phyloP scores from a whole-genome alignment of 2,888 invertebrate genomes.

The Agrilus biguttatus region DNA sequence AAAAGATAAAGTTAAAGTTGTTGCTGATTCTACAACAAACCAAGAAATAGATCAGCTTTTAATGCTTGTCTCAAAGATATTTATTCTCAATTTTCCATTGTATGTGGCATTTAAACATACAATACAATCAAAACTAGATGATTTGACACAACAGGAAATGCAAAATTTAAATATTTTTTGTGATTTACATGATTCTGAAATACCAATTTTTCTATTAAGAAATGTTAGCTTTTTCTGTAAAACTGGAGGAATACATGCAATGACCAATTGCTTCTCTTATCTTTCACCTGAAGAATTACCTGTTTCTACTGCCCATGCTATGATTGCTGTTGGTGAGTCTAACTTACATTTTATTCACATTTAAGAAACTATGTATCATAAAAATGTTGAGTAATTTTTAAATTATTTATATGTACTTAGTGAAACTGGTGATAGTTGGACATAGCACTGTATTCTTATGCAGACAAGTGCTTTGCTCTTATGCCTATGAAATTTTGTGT shows the following conservation, averaged over 20 bases:
- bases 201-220: constrained; percentile 75
- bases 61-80: constrained; percentile 75
- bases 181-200: constrained; percentile 87
- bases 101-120: constrained; percentile 79
- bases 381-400: too few species aligned
- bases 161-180: constrained; percentile 66
- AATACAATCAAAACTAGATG: constrained; percentile 65
- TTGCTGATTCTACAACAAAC: constrained; percentile 34
- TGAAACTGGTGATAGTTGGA: too few species aligned
- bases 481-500: too few species aligned
- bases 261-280: constrained; percentile 74
- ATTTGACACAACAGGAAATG: constrained; percentile 73
- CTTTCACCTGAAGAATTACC: constrained; percentile 61
- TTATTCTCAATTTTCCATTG: constrained; percentile 79
- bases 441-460: too few species aligned
- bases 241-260: constrained; percentile 73
- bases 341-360: neutral
- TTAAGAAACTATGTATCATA: too few species aligned
- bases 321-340: constrained; percentile 57
- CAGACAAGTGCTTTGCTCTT: too few species aligned
- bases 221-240: constrained; percentile 93
- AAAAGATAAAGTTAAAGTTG: constrained; percentile 21
- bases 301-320: constrained; percentile 78
- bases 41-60: constrained; percentile 81
- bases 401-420: too few species aligned